Percentiles rank a stretch among this genome's conserved stretches.
phyloP scores from a whole-genome alignment of 2,797 vertebrate genomes.

The Lagorchestes hirsutus region DNA sequence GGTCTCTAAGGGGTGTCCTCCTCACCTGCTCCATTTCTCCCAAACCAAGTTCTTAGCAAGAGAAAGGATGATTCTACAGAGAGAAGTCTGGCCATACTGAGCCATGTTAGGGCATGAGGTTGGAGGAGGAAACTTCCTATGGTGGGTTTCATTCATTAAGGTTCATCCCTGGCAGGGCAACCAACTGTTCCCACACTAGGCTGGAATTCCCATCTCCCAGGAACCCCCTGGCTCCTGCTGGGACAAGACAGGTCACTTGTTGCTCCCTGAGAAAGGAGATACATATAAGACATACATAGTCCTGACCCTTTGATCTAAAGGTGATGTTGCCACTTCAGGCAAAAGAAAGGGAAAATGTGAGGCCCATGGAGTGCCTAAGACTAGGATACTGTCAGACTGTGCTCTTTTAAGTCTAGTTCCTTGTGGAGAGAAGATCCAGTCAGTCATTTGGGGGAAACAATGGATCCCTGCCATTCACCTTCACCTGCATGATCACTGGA shows the following conservation, averaged over 20 bases:
- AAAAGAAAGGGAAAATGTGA: not conserved
- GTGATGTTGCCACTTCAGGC: not conserved
- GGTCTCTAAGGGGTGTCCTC: not conserved
- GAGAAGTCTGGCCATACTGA: not conserved
- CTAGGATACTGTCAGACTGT: not conserved
- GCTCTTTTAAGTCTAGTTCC: not conserved
- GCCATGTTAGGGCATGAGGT: not conserved
- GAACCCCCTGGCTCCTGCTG: not conserved
- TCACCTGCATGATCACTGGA: not conserved
- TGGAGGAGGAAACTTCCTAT: not conserved
- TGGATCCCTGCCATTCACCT: not conserved
- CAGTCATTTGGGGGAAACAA: not conserved
- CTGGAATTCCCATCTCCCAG: not conserved
- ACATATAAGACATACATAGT: not conserved
- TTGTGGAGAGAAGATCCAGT: not conserved
- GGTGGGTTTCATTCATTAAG: not conserved
- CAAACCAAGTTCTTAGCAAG: not conserved
- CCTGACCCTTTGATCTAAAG: not conserved
- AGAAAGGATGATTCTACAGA: not conserved
- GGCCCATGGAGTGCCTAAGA: not conserved
- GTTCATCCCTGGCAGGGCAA: not conserved
- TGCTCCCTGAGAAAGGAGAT: not conserved
- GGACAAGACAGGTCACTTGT: not conserved
- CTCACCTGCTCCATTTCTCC: not conserved
- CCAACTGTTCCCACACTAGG: not conserved